These are phyloP conservation scores for Microtus pennsylvanicus DNA, from an alignment of 2,113 vertebrate genomes.

Conservation along the genomic window DNA sequence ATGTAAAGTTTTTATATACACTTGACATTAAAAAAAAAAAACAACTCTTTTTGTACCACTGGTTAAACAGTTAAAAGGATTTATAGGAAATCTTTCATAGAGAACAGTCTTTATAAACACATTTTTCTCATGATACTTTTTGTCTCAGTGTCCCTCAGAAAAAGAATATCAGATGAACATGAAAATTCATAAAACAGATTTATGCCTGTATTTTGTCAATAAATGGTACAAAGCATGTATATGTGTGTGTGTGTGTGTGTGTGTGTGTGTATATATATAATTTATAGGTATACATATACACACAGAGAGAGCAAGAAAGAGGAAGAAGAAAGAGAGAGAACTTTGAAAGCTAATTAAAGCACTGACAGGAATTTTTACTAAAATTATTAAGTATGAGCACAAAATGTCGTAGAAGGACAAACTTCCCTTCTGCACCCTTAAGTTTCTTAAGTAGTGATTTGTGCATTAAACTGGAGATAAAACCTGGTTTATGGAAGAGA, in stretches of 20 bases:
- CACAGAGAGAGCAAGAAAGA: not conserved
- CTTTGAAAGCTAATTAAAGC: not conserved
- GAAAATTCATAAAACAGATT: slow-evolving; percentile 28
- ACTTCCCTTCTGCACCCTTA: not conserved
- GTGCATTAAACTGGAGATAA: slow-evolving; percentile 1
- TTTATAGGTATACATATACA: not conserved
- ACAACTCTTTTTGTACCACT: slow-evolving; percentile 17
- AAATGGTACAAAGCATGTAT: not conserved
- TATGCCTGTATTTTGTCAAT: not conserved
- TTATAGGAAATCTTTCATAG: not conserved
- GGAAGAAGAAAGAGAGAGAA: too few species aligned
- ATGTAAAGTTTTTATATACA: slow-evolving; percentile 25
- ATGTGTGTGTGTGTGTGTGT: not conserved
- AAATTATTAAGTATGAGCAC: not conserved
- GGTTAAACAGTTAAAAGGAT: not conserved
- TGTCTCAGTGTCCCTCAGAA: slow-evolving; percentile 12
- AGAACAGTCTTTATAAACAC: not conserved
- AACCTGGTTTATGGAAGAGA: not conserved
- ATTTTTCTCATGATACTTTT: slow-evolving; percentile 13
- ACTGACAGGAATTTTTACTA: not conserved
- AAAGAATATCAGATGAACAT: not conserved
- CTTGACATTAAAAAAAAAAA: not conserved
- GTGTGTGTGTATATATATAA: not conserved
- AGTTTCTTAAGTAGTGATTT: not conserved
- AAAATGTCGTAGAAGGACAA: not conserved